These are phyloP conservation scores for Buathra laborator DNA, from an alignment of 2,888 invertebrate species.

Conservation along the genomic window DNA sequence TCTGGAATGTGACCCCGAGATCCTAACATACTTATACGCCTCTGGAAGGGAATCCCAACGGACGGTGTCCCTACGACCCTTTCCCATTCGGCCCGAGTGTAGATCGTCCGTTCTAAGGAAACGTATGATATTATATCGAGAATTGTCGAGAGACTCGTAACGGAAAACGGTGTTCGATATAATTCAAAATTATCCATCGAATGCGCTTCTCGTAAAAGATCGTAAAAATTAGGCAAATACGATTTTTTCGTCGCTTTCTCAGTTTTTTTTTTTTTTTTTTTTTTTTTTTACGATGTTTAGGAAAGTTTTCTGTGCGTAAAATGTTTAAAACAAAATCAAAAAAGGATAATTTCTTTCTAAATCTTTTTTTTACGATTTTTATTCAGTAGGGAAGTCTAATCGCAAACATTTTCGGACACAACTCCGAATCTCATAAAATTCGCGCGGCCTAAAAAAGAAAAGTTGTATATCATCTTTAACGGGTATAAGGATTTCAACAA, in stretches of 20 bases:
- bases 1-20: slow-evolving; percentile 77
- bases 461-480: too few relatives aligned
- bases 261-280: too few relatives aligned
- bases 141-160: not conserved
- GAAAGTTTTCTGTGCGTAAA: too few relatives aligned
- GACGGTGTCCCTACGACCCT: slow-evolving; percentile 20
- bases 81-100: not conserved
- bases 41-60: slow-evolving; percentile 39
- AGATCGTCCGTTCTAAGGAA: not conserved
- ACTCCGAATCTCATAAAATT: too few relatives aligned
- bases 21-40: slow-evolving; percentile 39
- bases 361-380: too few relatives aligned
- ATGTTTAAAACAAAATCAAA: too few relatives aligned
- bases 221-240: not conserved
- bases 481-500: too few relatives aligned
- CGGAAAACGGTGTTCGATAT: not conserved
- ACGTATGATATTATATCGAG: not conserved
- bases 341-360: too few relatives aligned
- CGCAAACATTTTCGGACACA: not conserved
- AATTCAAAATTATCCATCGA: not conserved
- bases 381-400: too few relatives aligned
- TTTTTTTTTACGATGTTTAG: too few relatives aligned
- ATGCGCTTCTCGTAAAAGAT: not conserved
- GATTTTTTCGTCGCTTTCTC: too few relatives aligned
- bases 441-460: too few relatives aligned